Evolutionary conservation across 2,113 vertebrate genomes (phyloP).

Genomic region (Nycticebus coucang): DNA sequence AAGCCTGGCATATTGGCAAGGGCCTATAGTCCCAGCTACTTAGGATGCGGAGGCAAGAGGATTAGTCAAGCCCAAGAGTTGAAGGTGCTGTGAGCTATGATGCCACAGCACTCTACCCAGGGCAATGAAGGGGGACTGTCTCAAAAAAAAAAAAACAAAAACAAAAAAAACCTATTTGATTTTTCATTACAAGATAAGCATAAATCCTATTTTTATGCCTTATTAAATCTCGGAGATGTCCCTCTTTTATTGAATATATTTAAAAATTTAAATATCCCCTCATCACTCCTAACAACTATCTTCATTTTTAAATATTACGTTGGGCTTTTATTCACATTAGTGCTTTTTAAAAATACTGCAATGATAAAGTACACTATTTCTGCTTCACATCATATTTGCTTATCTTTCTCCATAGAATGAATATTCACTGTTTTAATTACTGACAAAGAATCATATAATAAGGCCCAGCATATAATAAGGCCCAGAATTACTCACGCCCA

Average conservation of each 20-base stretch:
- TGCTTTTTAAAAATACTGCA: not conserved
- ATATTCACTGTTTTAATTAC: not conserved
- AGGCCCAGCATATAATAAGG: too few relatives aligned
- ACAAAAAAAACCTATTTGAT: not conserved
- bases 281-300: slow-evolving; percentile 1
- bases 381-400: not conserved
- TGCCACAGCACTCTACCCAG: too few relatives aligned
- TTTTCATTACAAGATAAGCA: slow-evolving; percentile 16
- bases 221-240: not conserved
- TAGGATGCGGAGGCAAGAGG: too few relatives aligned
- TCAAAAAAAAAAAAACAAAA: too few relatives aligned
- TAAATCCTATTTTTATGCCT: not conserved
- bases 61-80: too few relatives aligned
- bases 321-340: not conserved
- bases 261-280: slow-evolving; percentile 22
- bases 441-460: not conserved
- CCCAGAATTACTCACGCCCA: too few relatives aligned
- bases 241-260: not conserved
- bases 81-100: too few relatives aligned
- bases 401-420: not conserved
- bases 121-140: too few relatives aligned
- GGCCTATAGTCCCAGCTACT: not conserved
- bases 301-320: slow-evolving; percentile 3
- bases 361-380: not conserved
- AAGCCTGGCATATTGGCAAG: too few relatives aligned